These are phyloP conservation scores for Flabesymbios commensalis DNA, from an alignment of 2,888 invertebrate genomes.

Conservation along the genomic window DNA sequence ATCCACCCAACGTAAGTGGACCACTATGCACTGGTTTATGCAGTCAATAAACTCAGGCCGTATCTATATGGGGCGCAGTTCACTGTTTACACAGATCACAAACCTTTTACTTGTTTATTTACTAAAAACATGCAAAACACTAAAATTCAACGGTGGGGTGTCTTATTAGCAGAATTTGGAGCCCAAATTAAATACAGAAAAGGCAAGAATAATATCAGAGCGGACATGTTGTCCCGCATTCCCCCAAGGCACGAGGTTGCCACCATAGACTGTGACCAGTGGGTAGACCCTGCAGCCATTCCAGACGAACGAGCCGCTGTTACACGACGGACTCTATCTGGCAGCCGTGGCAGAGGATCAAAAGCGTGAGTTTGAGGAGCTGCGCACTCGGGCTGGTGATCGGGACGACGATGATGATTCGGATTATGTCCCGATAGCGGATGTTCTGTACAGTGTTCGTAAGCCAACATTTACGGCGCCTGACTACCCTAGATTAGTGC, in stretches of 20 bases:
- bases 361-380: not conserved
- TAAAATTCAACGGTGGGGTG: constrained; percentile 9
- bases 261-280: not conserved
- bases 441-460: not conserved
- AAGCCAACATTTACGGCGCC: not conserved
- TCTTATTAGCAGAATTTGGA: constrained; percentile 8
- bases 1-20: not conserved
- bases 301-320: not conserved
- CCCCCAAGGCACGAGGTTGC: not conserved
- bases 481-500: constrained; percentile 9
- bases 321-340: not conserved
- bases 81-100: constrained; percentile 13
- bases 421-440: not conserved
- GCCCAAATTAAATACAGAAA: not conserved
- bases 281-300: not conserved
- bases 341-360: not conserved
- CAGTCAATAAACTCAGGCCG: constrained; percentile 1
- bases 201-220: not conserved
- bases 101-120: constrained; percentile 7
- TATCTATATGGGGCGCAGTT: constrained; percentile 9
- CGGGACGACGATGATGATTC: constrained; percentile 2
- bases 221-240: not conserved
- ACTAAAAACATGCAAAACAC: constrained; percentile 4
- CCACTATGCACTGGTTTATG: constrained; percentile 2
- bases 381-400: not conserved